These are phyloP conservation scores for Deroplatys truncata DNA, from an alignment of 2,888 invertebrate species.

Conservation along the genomic window DNA sequence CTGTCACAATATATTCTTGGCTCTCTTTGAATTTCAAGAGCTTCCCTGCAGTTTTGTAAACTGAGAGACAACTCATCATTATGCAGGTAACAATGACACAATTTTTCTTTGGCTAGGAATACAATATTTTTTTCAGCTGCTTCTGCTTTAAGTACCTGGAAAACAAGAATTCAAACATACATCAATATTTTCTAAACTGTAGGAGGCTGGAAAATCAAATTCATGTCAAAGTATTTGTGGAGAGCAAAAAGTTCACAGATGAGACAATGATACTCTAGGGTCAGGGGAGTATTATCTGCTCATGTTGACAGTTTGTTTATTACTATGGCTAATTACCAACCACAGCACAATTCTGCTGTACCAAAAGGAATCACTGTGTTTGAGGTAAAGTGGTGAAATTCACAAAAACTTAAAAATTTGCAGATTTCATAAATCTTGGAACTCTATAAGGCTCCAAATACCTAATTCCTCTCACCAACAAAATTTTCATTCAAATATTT, in stretches of 20 bases:
- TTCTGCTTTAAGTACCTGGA: conserved; percentile 58
- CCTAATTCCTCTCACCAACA: too few species aligned
- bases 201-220: not conserved
- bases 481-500: too few species aligned
- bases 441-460: too few species aligned
- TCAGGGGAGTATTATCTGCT: too few species aligned
- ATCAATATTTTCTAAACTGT: not conserved
- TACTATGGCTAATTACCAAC: too few species aligned
- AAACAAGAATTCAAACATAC: conserved; percentile 4
- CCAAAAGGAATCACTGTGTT: too few species aligned
- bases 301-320: too few species aligned
- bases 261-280: too few species aligned
- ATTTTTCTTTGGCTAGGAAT: conserved; percentile 67
- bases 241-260: not conserved
- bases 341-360: too few species aligned
- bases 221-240: not conserved
- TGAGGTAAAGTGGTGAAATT: too few species aligned
- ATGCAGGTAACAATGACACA: conserved; percentile 74
- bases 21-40: conserved; percentile 71
- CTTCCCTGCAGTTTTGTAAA: conserved; percentile 70
- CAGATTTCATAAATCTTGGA: too few species aligned
- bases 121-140: conserved; percentile 65
- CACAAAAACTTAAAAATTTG: too few species aligned
- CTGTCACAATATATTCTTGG: conserved; percentile 80
- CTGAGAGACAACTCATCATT: conserved; percentile 71